Percentiles rank a stretch among this genome's conserved stretches.
Conservation (phyloP, 2,797 vertebrate species). For the Picus viridis region DNA sequence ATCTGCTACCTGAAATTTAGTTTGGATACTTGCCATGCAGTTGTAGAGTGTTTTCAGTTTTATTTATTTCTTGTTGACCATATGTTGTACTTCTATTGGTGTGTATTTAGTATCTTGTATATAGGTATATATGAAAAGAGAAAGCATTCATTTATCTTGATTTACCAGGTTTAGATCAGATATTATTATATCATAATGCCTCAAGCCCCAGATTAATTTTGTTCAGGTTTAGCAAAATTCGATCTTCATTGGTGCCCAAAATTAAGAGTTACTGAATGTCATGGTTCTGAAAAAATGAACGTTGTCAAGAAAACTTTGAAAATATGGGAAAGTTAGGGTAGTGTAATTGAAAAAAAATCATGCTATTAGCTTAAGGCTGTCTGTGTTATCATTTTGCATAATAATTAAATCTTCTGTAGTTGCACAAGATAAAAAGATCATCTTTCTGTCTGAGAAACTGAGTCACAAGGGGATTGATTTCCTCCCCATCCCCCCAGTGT, state of each 20-base stretch:
- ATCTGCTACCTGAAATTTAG: slow-evolving; percentile 75
- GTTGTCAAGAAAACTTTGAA: background rate
- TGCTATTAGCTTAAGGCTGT: background rate
- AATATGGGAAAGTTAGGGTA: background rate
- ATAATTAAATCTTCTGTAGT: background rate
- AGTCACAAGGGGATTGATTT: background rate
- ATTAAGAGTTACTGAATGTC: background rate
- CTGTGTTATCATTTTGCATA: background rate
- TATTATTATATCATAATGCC: slow-evolving; percentile 6
- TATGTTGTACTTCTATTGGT: slow-evolving; percentile 62
- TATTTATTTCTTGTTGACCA: slow-evolving; percentile 63
- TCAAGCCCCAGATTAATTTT: slow-evolving; percentile 32
- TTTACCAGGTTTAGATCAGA: slow-evolving; percentile 6
- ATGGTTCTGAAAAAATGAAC: background rate
- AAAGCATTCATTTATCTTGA: slow-evolving; percentile 37
- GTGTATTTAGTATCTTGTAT: background rate
- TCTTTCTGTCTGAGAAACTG: background rate
- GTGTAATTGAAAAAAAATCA: background rate
- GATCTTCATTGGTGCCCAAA: slow-evolving; percentile 1
- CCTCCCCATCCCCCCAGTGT: background rate
- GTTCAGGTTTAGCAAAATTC: slow-evolving; percentile 6
- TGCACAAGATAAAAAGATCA: background rate
- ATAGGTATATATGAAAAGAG: background rate
- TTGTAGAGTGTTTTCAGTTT: slow-evolving; percentile 70
- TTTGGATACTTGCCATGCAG: slow-evolving; percentile 68